Base-by-base conservation (phyloP, 2,113 vertebrate genomes). In the Megaleporinus macrocephalus region DNA sequence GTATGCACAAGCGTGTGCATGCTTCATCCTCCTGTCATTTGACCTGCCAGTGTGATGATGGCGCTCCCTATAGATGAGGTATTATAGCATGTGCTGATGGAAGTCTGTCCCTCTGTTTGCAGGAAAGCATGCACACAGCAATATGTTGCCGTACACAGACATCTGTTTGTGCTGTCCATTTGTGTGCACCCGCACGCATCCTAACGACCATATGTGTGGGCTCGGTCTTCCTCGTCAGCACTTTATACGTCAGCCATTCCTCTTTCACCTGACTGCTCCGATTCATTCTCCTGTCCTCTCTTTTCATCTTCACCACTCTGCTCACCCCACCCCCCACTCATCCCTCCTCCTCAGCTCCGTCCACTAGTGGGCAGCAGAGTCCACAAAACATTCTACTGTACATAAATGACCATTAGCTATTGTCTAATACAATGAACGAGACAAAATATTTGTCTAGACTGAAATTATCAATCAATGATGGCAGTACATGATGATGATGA, bases 171-270 rank as follows among this genome's bases (percentile, higher is more conserved):
- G 16, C 22, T 27, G 29, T 5, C 51, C 18, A 30, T 81, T 82
- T 80, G 70, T 36, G 70, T 1, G 18, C n/a, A 22, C 36, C 49
- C 30, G 12, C 55, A 29, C n/a, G 49, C 18, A 41, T 69, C 73
- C 47, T 59, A 33, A 76, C 6, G 33, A 59, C 80, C 80, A 74
- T 61, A 74, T 27, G 62, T 33, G 3, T 29, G 22, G 55, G 41
- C 71, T 75, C 44, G 73, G 30, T 41, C 74, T 63, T 77, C 66
- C 18, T 20, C 73, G 62, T 82, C 80, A 80, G 72, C 82, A 82
- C 70, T 87, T 78, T 66, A 81, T 76, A 76, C 55, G 80, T 89
- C 82, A 87, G 86, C 83, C 78, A 77, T 87, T 74, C 55, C 68
- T 83, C 76, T 81, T 78, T 13, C 57, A 82, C 63, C 81, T 84